These are phyloP conservation scores for Symphodus melops DNA, from an alignment of 2,113 vertebrate species.

Conservation along the genomic window DNA sequence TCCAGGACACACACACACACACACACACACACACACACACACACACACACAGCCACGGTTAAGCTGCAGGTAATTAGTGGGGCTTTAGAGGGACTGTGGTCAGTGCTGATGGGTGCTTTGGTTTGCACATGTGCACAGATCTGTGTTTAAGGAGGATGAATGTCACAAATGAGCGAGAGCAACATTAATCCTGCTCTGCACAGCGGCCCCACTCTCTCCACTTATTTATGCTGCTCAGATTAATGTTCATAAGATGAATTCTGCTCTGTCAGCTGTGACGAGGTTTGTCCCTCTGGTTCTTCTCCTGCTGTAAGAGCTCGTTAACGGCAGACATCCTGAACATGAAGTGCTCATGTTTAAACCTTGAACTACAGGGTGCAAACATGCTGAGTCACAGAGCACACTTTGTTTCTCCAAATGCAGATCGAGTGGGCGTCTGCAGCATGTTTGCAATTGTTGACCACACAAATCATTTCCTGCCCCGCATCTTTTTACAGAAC, in stretches of 20 bases:
- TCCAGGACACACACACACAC: background rate
- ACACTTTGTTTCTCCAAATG: no score
- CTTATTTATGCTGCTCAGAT: background rate
- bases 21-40: conserved; percentile 9
- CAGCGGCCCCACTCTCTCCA: background rate
- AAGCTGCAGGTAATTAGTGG: conserved; percentile 30
- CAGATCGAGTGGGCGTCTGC: no score
- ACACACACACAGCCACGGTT: conserved; percentile 2
- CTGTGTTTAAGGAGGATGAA: conserved; percentile 36
- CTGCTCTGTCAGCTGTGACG: conserved; percentile 14
- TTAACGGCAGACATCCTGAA: background rate
- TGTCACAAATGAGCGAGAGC: background rate
- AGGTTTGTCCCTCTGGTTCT: conserved; percentile 17
- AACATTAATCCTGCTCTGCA: conserved; percentile 1
- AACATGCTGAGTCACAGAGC: no score
- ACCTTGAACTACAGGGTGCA: no score
- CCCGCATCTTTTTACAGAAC: no score
- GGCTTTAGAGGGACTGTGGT: conserved; percentile 23
- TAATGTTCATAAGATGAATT: conserved; percentile 21
- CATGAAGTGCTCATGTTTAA: no score
- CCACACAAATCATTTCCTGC: no score
- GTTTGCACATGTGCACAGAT: conserved; percentile 10
- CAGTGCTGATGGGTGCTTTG: background rate
- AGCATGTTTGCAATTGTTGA: no score
- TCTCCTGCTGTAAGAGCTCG: background rate